A percentile compares a stretch with the other conserved stretches of the same genome.
phyloP scores from a whole-genome alignment of 2,888 invertebrate genomes.

The Endomychus coccineus region DNA sequence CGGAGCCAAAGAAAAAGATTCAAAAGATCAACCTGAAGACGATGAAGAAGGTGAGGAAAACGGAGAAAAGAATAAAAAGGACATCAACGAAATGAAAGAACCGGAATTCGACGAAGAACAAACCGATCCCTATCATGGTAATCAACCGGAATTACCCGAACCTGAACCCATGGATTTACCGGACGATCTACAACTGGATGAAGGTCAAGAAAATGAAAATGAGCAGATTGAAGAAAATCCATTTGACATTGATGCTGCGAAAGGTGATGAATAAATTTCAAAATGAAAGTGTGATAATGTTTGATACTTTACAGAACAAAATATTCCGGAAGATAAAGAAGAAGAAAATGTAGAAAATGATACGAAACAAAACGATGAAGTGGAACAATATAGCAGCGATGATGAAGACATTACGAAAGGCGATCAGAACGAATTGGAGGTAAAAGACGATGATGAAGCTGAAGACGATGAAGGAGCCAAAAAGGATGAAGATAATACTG shows the following conservation, averaged over 20 bases:
- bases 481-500: slow-evolving; percentile 15
- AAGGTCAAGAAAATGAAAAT: slow-evolving; percentile 54
- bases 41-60: slow-evolving; percentile 43
- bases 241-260: slow-evolving; percentile 77
- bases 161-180: slow-evolving; percentile 83
- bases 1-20: slow-evolving; percentile 62
- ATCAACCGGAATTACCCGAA: slow-evolving; percentile 68
- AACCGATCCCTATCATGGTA: slow-evolving; percentile 74
- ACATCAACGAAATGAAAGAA: slow-evolving; percentile 80
- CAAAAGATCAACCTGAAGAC: slow-evolving; percentile 40
- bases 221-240: slow-evolving; percentile 71
- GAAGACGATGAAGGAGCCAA: slow-evolving; percentile 34
- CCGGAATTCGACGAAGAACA: slow-evolving; percentile 73
- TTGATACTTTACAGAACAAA: slow-evolving; percentile 35
- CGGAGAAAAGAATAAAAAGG: slow-evolving; percentile 48
- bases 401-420: slow-evolving; percentile 36
- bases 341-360: slow-evolving; percentile 41
- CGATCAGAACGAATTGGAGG: slow-evolving; percentile 29
- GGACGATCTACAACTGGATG: slow-evolving; percentile 77
- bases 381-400: slow-evolving; percentile 32
- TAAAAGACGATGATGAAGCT: slow-evolving; percentile 27
- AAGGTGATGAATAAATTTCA: slow-evolving; percentile 46
- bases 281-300: no score
- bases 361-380: slow-evolving; percentile 32
- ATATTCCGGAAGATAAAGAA: slow-evolving; percentile 27